Base-by-base conservation (phyloP, 2,113 vertebrate genomes). In the Natator depressus region DNA sequence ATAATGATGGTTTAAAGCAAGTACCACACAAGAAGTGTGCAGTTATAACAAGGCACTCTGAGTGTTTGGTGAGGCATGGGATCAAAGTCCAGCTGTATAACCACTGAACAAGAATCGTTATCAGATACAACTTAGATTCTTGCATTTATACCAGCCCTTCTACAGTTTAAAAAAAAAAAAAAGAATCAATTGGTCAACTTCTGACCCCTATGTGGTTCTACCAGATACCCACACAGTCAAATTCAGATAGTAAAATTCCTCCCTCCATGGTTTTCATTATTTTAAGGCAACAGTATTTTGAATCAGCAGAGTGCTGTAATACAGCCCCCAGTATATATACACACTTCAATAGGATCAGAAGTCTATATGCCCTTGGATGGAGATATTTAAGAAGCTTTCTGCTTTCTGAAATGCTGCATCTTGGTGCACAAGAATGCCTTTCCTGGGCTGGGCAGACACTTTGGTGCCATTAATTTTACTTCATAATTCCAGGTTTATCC, bases 1-100 rank as follows among this genome's bases (percentile, higher is more conserved):
- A 2, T 22, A 59, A 29, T 69, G 42, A 90, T 83, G 25, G 55
- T 27, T 88, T 80, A 78, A 62, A 84, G 35, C 65, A 80, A 88
- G 16, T 19, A 72, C 19, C 22, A 47, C 42, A 76, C 24, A 27
- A 75, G 20, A 10, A 76, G 24, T 76, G 25, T 13, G 24, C 42
- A 76, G 5, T 6, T 62, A 4, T 0, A 89, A 42, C 0, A 0
- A 87, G 51, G 87, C 16, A 57, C 8, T 82, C 16, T 57, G 49
- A 0, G 0, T 20, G 24, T 84, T 72, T 81, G 53, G 8, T 29
- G 16, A 69, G 0, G 7, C 65, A 80, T 27, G 35, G 29, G 57
- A 84, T 81, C 7, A 22, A 46, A 57, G 31, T 29, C 46, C 59
- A 89, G 42, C 6, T 76, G 22, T 46, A 76, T 27, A 76, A 46